phyloP scores from a whole-genome alignment of 2,888 invertebrate genomes.

The Aleiodes leptofemur region DNA sequence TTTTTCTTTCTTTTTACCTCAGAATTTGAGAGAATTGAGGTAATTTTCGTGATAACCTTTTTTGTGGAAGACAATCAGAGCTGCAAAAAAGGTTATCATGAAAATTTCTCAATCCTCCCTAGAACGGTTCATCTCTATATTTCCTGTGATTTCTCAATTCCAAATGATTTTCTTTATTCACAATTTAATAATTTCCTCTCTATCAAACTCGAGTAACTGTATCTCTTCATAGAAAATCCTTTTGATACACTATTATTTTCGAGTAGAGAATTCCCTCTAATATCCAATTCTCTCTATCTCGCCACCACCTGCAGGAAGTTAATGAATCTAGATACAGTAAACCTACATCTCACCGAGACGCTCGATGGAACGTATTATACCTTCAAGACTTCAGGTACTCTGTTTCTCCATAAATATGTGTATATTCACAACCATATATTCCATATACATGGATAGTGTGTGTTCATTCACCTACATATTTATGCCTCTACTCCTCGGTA shows the following conservation, averaged over 20 bases:
- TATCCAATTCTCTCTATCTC: not conserved
- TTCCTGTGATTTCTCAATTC: not conserved
- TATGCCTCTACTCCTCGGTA: constrained; percentile 34
- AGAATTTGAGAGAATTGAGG: too few species aligned
- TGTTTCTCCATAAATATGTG: constrained; percentile 7
- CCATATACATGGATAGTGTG: constrained; percentile 2
- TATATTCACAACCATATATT: not conserved
- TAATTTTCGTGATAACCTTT: too few species aligned
- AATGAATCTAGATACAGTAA: constrained; percentile 41
- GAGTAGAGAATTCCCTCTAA: constrained; percentile 1
- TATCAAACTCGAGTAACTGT: constrained; percentile 9
- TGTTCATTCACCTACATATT: constrained; percentile 45
- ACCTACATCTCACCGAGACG: constrained; percentile 34
- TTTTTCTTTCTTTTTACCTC: too few species aligned
- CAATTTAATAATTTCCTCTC: not conserved
- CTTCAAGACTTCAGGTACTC: not conserved
- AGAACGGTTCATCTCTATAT: not conserved
- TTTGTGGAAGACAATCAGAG: too few species aligned
- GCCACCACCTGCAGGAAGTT: constrained; percentile 38
- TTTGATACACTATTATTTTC: constrained; percentile 4
- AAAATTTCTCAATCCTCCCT: too few species aligned
- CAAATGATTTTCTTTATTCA: not conserved
- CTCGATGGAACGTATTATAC: constrained; percentile 19
- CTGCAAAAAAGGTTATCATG: too few species aligned
- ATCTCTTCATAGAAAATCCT: constrained; percentile 5